These are phyloP conservation scores for Vulpes vulpes DNA, from an alignment of 2,113 vertebrate genomes.

Conservation along the genomic window DNA sequence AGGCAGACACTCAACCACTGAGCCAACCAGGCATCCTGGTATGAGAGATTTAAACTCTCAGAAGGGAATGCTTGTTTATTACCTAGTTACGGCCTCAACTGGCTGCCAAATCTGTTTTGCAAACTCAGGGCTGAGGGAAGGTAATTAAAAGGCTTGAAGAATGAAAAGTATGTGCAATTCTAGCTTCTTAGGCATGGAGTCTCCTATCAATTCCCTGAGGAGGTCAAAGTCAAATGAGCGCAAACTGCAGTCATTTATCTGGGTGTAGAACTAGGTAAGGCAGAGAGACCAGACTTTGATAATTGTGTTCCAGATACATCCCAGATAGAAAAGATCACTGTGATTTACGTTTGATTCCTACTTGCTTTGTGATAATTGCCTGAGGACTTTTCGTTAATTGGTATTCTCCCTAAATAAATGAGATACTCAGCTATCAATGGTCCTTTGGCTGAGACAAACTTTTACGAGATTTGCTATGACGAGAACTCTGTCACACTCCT, in stretches of 20 bases:
- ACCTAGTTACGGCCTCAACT: neutral
- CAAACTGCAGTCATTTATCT: constrained; percentile 43
- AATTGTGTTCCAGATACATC: neutral
- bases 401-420: constrained; percentile 23
- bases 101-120: constrained; percentile 5
- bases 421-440: neutral
- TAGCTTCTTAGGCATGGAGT: neutral
- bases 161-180: constrained; percentile 49
- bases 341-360: neutral
- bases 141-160: constrained; percentile 24
- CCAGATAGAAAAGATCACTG: neutral
- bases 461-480: neutral
- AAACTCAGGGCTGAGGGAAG: neutral
- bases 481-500: neutral
- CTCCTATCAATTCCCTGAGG: constrained; percentile 7
- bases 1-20: too few relatives aligned
- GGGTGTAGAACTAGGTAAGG: neutral
- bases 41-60: constrained; percentile 19
- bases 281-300: neutral
- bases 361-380: neutral
- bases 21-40: too few relatives aligned
- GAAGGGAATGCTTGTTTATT: neutral
- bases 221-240: neutral
- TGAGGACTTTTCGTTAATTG: constrained; percentile 7
- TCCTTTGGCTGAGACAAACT: constrained; percentile 27